A percentile compares a stretch with the other conserved stretches of the same genome.
These are phyloP conservation scores for Euleptes europaea DNA, from an alignment of 2,113 vertebrate species.

Conservation along the genomic window DNA sequence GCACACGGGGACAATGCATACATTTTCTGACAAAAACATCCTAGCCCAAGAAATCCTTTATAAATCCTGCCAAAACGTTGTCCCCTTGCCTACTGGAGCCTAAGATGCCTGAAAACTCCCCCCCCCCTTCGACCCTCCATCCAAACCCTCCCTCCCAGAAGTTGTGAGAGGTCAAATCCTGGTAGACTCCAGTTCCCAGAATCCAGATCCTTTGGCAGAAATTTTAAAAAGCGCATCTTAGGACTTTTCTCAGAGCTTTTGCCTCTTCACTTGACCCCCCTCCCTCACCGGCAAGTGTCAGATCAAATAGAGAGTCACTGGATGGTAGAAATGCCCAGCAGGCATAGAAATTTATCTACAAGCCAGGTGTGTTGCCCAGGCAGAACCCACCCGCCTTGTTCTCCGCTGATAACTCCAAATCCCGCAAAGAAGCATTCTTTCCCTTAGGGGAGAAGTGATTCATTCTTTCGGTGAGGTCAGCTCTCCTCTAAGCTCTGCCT, in stretches of 20 bases:
- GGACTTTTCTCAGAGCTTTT: not conserved
- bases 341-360: conserved; percentile 59
- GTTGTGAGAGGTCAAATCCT: not conserved
- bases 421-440: conserved; percentile 65
- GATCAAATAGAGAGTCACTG: conserved; percentile 59
- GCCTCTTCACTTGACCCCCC: conserved; percentile 25
- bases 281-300: conserved; percentile 52
- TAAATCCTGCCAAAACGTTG: not conserved
- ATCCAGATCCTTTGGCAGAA: not conserved
- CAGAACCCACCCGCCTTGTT: conserved; percentile 50
- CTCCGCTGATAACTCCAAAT: conserved; percentile 56
- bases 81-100: not conserved
- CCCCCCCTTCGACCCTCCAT: not conserved
- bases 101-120: not conserved
- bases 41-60: too few relatives aligned
- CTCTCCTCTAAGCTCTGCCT: conserved; percentile 53
- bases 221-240: not conserved
- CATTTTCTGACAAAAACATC: not conserved
- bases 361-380: conserved; percentile 66
- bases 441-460: conserved; percentile 70
- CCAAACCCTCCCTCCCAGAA: not conserved
- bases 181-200: conserved; percentile 9
- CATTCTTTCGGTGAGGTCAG: conserved; percentile 67
- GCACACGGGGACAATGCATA: not conserved
- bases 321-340: conserved; percentile 68